A percentile compares a stretch with the other conserved stretches of the same genome.
Conservation (phyloP, 1,140 invertebrate species). For the Amyelois transitella region DNA sequence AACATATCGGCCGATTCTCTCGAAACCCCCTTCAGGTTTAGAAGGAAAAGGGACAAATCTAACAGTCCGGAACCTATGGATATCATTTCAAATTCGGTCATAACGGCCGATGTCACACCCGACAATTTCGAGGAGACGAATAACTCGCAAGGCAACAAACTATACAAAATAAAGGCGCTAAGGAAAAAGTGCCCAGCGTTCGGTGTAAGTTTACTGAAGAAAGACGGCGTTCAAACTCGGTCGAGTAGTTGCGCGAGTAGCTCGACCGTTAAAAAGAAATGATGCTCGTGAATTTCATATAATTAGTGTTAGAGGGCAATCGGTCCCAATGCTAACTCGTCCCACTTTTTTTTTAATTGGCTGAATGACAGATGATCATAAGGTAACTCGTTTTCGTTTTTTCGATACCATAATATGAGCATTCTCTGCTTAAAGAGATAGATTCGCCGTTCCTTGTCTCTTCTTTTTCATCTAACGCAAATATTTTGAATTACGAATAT, state of each 20-base stretch:
- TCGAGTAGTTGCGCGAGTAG: slow-evolving; percentile 59
- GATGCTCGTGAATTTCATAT: slow-evolving; percentile 38
- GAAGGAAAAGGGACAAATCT: slow-evolving; percentile 63
- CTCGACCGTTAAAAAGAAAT: slow-evolving; percentile 68
- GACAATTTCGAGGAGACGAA: slow-evolving; percentile 61
- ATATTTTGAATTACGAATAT: no score
- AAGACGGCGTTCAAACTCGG: slow-evolving; percentile 60
- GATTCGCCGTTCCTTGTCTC: no score
- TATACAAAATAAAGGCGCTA: slow-evolving; percentile 70
- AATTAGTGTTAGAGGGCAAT: slow-evolving; percentile 12
- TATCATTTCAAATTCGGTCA: slow-evolving; percentile 51
- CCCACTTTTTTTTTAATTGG: not conserved
- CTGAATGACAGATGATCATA: no score
- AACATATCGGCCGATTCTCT: slow-evolving; percentile 68
- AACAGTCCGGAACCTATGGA: slow-evolving; percentile 69
- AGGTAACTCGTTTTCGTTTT: no score
- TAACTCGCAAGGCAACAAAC: slow-evolving; percentile 68
- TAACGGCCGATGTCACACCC: slow-evolving; percentile 55
- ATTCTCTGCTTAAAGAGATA: no score
- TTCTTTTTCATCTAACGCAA: no score
- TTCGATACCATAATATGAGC: no score
- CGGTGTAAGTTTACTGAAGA: slow-evolving; percentile 56
- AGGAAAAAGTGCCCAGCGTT: slow-evolving; percentile 64
- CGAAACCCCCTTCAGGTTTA: slow-evolving; percentile 63
- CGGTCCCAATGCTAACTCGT: not conserved